These are phyloP conservation scores for Nephila pilipes DNA, from an alignment of 1,140 invertebrate species.

Conservation along the genomic window DNA sequence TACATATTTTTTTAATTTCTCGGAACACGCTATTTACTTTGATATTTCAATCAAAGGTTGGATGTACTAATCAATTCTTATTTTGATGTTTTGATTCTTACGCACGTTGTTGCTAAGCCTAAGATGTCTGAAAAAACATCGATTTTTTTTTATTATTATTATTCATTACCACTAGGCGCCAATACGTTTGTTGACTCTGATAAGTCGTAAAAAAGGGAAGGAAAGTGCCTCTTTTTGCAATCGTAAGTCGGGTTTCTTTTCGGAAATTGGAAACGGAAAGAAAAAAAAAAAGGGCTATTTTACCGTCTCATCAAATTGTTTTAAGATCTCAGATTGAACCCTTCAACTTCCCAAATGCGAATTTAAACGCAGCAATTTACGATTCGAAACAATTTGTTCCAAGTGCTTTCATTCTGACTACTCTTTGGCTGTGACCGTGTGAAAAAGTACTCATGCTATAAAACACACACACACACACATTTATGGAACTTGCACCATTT, in stretches of 20 bases:
- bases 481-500: not conserved
- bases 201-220: not conserved
- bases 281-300: constrained; percentile 22
- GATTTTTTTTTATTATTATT: not conserved
- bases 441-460: not conserved
- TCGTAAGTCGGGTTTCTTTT: not conserved
- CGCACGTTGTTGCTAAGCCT: not conserved
- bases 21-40: no score
- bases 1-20: no score
- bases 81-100: no score
- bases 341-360: constrained; percentile 53
- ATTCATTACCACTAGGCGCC: not conserved
- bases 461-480: no score
- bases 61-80: not conserved
- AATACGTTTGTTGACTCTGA: constrained; percentile 28
- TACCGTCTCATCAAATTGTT: constrained; percentile 1
- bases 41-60: no score
- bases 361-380: constrained; percentile 61
- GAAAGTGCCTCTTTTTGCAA: not conserved
- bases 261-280: not conserved
- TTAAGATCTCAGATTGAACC: not conserved
- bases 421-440: not conserved
- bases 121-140: not conserved
- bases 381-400: constrained; percentile 30
- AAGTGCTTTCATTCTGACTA: not conserved